Evolutionary conservation across 2,888 invertebrate species (phyloP).

Genomic region (Hirtodrosophila confusa): DNA sequence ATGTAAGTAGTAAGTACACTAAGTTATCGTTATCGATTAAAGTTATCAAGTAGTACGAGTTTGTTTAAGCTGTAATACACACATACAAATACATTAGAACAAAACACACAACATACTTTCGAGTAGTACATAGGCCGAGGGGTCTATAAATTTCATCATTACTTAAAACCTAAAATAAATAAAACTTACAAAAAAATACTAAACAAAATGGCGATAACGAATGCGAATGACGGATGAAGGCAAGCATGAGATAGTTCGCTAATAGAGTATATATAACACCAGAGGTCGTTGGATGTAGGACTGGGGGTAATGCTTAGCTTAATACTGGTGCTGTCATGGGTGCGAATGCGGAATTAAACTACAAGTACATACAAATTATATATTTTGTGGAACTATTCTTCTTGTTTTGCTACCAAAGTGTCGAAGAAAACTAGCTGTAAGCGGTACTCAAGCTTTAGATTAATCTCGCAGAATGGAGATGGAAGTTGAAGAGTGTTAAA

Average conservation of each 20-base stretch:
- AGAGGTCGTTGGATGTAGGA: constrained; percentile 32
- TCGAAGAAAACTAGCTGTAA: constrained; percentile 21
- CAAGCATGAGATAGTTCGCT: constrained; percentile 40
- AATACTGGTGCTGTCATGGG: constrained; percentile 78
- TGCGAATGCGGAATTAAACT: constrained; percentile 67
- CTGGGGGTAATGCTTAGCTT: constrained; percentile 67
- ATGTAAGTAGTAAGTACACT: constrained; percentile 16
- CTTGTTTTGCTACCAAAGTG: constrained; percentile 21
- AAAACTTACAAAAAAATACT: constrained; percentile 63
- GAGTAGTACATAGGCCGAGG: constrained; percentile 49
- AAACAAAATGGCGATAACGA: constrained; percentile 66
- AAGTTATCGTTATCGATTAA: constrained; percentile 33
- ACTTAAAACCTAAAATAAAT: constrained; percentile 70
- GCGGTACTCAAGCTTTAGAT: too few species aligned
- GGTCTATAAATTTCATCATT: constrained; percentile 30
- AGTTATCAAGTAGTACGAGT: constrained; percentile 46
- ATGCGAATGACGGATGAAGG: constrained; percentile 33
- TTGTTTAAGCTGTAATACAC: constrained; percentile 63
- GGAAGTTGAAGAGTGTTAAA: too few species aligned
- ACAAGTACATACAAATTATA: constrained; percentile 38
- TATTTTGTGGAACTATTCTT: constrained; percentile 36
- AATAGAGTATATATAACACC: constrained; percentile 42
- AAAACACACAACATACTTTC: constrained; percentile 58
- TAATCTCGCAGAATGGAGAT: background rate
- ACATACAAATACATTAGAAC: constrained; percentile 61